Evolutionary conservation across 1,140 invertebrate genomes (phyloP), one percentile per base, ranked within the genome.

Genomic region (Brachionus rotundiformis): DNA sequence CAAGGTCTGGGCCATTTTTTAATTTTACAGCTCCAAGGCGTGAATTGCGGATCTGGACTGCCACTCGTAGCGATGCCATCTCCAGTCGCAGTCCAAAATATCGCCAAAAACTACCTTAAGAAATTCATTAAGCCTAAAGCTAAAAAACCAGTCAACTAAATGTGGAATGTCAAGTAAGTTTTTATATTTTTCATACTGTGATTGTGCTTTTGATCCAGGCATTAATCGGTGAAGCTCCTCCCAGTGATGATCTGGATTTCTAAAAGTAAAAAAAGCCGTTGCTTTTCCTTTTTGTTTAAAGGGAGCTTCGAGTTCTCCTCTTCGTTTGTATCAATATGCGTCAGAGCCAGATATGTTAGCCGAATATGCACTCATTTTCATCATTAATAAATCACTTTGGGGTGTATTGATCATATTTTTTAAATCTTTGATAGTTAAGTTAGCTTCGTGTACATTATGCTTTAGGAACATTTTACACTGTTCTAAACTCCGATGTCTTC

Each of bases 191-290:
- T 36, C 33, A 41, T 13, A 68, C 3, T 68, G 63, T 33, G 33
- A 68, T 0, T 33, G 1, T 19, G 63, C 11, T 68, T 16, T 23
- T 8, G 10, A 11, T 23, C 31, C 29, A 68, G 63, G 63, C 63
- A 68, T 68, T 36, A 68, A 68, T 39, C 16, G 13, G 6, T 68
- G 63, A 68, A 68, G 63, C 1, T 68, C 63, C 0, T 68, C 63
- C 33, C 31, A 36, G 33, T 68, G 63, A 68, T 68, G 63, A 41
- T 68, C 63, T 23, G 63, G 63, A 36, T 41, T 36, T 11, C 63
- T 68, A 68, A 68, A 68, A 19, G 63, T 68, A 41, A 68, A 68
- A 68, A 68, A 39, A 8, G 63, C 63, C 1, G 63, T 68, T 23
- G 63, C 63, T 39, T 13, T 68, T 23, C 36, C 27, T 36, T 39